Conservation (phyloP, 2,888 invertebrate species). For the Choristoneura rosaceana region DNA sequence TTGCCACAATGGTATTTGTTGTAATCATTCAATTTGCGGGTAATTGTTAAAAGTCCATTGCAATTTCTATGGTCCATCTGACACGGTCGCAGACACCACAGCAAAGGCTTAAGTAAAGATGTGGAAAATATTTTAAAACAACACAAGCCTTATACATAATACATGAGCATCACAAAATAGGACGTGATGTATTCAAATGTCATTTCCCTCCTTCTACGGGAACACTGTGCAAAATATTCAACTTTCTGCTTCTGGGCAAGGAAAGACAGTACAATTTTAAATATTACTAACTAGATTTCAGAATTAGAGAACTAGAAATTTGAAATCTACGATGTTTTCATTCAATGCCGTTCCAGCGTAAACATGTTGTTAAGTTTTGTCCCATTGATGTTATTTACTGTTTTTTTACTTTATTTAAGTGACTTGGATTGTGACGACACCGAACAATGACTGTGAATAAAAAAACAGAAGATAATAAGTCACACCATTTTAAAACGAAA, state of each 20-base stretch:
- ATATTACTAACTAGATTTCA: too few species aligned
- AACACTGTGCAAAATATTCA: not conserved
- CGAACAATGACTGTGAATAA: conserved; percentile 2
- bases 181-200: not conserved
- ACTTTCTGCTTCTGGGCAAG: not conserved
- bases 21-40: conserved; percentile 68
- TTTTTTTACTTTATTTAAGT: not conserved
- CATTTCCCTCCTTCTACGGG: too few species aligned
- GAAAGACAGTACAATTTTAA: not conserved
- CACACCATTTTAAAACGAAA: conserved; percentile 27
- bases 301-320: too few species aligned
- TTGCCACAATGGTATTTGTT: conserved; percentile 61
- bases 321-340: not conserved
- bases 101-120: conserved; percentile 6
- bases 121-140: not conserved
- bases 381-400: not conserved
- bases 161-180: not conserved
- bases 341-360: not conserved
- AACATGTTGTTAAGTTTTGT: not conserved
- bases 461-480: conserved; percentile 14
- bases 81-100: conserved; percentile 41
- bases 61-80: conserved; percentile 48
- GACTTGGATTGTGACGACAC: conserved; percentile 10
- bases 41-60: conserved; percentile 39
- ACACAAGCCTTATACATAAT: not conserved